Percentiles rank a stretch among this genome's conserved stretches.
Evolutionary conservation across 2,888 invertebrate genomes (phyloP).

Genomic region (Apocheima hispidaria): DNA sequence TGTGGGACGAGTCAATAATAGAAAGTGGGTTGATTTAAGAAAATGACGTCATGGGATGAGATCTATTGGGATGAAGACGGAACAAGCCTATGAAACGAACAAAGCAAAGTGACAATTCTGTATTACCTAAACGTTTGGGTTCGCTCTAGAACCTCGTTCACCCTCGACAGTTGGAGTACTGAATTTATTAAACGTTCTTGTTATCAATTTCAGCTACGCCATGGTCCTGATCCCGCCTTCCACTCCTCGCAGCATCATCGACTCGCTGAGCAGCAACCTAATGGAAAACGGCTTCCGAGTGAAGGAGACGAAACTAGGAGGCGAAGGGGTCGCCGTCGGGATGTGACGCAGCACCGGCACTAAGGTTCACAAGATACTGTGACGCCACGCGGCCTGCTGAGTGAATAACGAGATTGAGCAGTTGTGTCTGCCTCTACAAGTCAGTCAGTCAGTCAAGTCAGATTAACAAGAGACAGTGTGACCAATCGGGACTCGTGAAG

Average conservation of each 20-base stretch:
- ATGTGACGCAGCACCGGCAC: constrained; percentile 58
- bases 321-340: constrained; percentile 84
- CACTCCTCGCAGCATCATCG: constrained; percentile 66
- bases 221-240: constrained; percentile 77
- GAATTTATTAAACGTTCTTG: neutral
- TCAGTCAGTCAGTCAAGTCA: neutral
- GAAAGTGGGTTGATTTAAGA: too few relatives aligned
- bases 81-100: too few relatives aligned
- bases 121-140: too few relatives aligned
- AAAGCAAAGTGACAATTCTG: too few relatives aligned
- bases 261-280: constrained; percentile 74
- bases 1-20: too few relatives aligned
- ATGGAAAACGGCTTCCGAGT: constrained; percentile 82
- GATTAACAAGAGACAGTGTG: neutral
- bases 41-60: too few relatives aligned
- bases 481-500: neutral
- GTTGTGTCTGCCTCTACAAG: neutral
- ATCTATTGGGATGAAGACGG: too few relatives aligned
- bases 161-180: too few relatives aligned
- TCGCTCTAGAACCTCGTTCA: too few relatives aligned
- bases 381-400: neutral
- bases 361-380: neutral
- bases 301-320: constrained; percentile 86
- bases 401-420: neutral
- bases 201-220: constrained; percentile 79